Base-by-base conservation (phyloP, 2,888 invertebrate genomes). In the Xylocampa areola region DNA sequence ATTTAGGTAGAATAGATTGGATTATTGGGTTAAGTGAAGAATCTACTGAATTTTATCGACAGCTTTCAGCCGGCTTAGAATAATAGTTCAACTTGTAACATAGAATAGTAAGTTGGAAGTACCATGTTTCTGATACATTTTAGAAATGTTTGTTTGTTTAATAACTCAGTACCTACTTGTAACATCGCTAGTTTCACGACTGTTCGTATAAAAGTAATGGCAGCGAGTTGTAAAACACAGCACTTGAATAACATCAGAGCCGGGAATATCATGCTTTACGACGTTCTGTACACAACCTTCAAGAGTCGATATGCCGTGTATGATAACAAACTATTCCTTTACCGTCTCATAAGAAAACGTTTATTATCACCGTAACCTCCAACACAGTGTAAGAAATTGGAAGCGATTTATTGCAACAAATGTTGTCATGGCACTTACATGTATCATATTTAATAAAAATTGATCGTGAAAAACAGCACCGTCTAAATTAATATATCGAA, bases 391-490 rank as follows among this genome's bases (percentile, higher is more conserved):
- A 44, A 45, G 27, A 61, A 55, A 61, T 45, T 29, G 10, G 58
- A 61, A 45, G 29, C 13, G 16, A 33, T 19, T 39, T 48, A 39
- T 47, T 45, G 10, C 11, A 16, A 45, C 25, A 49, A 45, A 59
- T 39, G 51, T 41, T 39, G 27, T 13, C 43, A 40, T 33, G 33
- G 51, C 76, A 7, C n/a, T n/a, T n/a, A n/a, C n/a, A n/a, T n/a
- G 2, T 68, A 74, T 73, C 79, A 72, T 78, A 76, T 69, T 61
- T 69, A 65, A 70, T 57, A 66, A 70, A n/a, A n/a, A n/a, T n/a
- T n/a, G n/a, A n/a, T n/a, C n/a, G n/a, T n/a, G n/a, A n/a, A n/a
- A n/a, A n/a, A n/a, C n/a, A n/a, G n/a, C n/a, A n/a, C n/a, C n/a
- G n/a, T n/a, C n/a, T n/a, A n/a, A n/a, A n/a, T n/a, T n/a, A n/a